Base-by-base conservation (phyloP, 2,797 vertebrate species). In the Glyptemys insculpta region DNA sequence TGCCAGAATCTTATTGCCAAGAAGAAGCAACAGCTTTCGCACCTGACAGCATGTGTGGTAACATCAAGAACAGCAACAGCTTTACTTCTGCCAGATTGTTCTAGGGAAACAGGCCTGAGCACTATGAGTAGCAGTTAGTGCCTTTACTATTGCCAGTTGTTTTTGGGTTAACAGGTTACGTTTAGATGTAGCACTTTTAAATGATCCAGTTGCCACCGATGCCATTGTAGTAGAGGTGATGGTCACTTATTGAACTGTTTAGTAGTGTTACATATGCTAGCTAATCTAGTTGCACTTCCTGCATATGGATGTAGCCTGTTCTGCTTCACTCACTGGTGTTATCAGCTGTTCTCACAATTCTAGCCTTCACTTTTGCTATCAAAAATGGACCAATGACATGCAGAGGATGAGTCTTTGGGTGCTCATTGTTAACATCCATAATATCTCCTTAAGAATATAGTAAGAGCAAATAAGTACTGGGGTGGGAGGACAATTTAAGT, bases 1-100 rank as follows among this genome's bases (percentile, higher is more conserved):
- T 86, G 3, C 74, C 44, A 47, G 12, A 6, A 47, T 91, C 37
- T 79, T 79, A 79, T 5, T 52, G 57, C 50, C 79, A 86, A 59
- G 52, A 81, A 95, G 8, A 10, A 91, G 18, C 5, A 85, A 87
- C 91, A 88, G 10, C 8, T 92, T 82, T 88, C 79, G 54, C 4
- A 34, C 34, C 31, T 44, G 4, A 29, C 11, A 27, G 18, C 23
- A 2, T 1, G 5, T 47, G 23, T 81, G 6, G 53, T 88, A 37
- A 41, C 65, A 0, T 31, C 81, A 87, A 74, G 1, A 90, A 50
- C 0, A 88, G 12, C 52, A 90, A 87, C 6, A 62, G 2, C 1
- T 80, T 89, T 78, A 9, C 12, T 53, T 68, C 86, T 56, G 34
- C 16, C 25, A 72, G 14, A 6, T 31, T 5, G 10, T 5, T 44